Evolutionary conservation across 2,888 invertebrate genomes (phyloP).

Genomic region (Choreutis nemorana): DNA sequence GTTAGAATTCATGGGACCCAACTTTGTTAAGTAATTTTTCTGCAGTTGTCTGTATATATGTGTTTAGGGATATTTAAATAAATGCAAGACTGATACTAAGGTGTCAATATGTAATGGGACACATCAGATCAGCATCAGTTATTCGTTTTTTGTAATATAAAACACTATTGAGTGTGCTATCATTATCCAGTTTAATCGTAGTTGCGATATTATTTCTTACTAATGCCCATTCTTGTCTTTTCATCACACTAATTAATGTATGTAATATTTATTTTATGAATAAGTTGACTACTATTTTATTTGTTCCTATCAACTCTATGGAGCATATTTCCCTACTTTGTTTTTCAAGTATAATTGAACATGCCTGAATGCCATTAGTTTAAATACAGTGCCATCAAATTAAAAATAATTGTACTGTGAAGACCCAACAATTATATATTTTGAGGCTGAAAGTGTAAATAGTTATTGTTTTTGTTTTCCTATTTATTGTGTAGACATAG

Average conservation of each 20-base stretch:
- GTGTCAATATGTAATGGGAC: slow-evolving; percentile 20
- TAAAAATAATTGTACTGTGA: slow-evolving; percentile 9
- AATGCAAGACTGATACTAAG: slow-evolving; percentile 54
- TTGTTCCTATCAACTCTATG: slow-evolving; percentile 40
- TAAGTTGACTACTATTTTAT: slow-evolving; percentile 29
- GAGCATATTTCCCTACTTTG: no score
- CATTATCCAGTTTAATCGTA: no score
- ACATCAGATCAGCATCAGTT: background rate
- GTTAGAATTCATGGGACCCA: slow-evolving; percentile 61
- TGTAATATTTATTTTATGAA: slow-evolving; percentile 48
- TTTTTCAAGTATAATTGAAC: no score
- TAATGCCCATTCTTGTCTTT: slow-evolving; percentile 60
- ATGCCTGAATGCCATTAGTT: slow-evolving; percentile 26
- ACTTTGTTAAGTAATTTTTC: slow-evolving; percentile 37
- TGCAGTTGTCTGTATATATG: slow-evolving; percentile 55
- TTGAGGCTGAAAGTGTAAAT: slow-evolving; percentile 52
- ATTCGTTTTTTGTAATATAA: background rate
- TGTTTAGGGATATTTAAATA: slow-evolving; percentile 24
- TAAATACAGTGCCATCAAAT: slow-evolving; percentile 11
- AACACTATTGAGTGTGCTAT: no score
- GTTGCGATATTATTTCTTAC: no score
- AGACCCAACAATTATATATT: slow-evolving; percentile 9
- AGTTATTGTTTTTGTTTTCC: slow-evolving; percentile 36
- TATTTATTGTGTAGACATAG: slow-evolving; percentile 40
- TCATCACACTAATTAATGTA: slow-evolving; percentile 53